Evolutionary conservation across 2,888 invertebrate genomes (phyloP).

Genomic region (Erannis defoliaria): DNA sequence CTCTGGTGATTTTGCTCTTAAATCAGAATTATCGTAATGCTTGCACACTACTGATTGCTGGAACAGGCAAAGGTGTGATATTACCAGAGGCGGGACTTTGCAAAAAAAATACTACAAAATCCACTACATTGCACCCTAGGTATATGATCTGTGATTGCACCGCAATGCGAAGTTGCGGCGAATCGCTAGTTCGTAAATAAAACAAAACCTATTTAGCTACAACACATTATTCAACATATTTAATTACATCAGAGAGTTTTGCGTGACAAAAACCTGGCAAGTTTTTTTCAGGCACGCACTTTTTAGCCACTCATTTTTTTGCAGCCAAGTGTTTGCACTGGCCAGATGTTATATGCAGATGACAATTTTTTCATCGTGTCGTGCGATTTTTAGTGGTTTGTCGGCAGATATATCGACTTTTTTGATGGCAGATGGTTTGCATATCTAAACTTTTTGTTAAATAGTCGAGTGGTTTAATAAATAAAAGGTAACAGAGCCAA

Average conservation of each 20-base stretch:
- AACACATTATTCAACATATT: background rate
- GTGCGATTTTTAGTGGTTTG: constrained; percentile 83
- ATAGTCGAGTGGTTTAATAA: constrained; percentile 52
- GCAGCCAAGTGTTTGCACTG: constrained; percentile 70
- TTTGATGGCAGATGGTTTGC: constrained; percentile 80
- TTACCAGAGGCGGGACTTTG: too few species aligned
- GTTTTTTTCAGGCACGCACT: constrained; percentile 61
- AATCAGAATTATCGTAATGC: too few species aligned
- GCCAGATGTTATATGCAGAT: constrained; percentile 86
- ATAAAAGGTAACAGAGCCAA: constrained; percentile 18
- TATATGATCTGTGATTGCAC: too few species aligned
- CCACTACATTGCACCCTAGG: too few species aligned
- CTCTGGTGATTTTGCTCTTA: too few species aligned
- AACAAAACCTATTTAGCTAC: background rate
- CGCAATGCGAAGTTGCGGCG: too few species aligned
- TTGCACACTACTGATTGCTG: too few species aligned
- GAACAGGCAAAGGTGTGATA: too few species aligned
- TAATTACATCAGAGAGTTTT: background rate
- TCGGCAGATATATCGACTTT: constrained; percentile 66
- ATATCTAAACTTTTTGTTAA: constrained; percentile 62
- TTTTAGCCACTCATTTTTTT: constrained; percentile 77
- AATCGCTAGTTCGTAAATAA: too few species aligned
- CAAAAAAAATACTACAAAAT: too few species aligned
- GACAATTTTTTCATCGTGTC: constrained; percentile 75
- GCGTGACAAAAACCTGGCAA: constrained; percentile 24